A percentile compares a stretch with the other conserved stretches of the same genome.
phyloP scores from a whole-genome alignment of 2,888 invertebrate species.

The Melanostoma scalare region DNA sequence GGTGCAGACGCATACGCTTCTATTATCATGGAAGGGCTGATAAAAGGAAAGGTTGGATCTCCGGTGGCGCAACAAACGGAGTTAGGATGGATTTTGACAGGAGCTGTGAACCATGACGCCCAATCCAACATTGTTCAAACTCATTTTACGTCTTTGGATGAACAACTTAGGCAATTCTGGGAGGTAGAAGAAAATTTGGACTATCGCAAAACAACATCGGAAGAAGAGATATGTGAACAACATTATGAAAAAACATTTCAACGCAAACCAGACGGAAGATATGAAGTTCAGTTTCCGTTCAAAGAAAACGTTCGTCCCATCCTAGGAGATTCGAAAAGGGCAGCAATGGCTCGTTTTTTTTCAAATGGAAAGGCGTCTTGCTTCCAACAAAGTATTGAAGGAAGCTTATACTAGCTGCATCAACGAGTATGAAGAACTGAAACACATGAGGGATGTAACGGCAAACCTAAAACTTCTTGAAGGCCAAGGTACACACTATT shows the following conservation, averaged over 20 bases:
- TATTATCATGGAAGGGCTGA: constrained; percentile 25
- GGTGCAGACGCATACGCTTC: constrained; percentile 24
- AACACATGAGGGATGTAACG: constrained; percentile 12
- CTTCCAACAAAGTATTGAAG: background rate
- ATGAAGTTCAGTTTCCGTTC: constrained; percentile 27
- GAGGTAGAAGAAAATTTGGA: constrained; percentile 23
- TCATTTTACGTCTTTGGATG: constrained; percentile 18
- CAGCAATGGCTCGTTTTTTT: constrained; percentile 25
- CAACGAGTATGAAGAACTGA: background rate
- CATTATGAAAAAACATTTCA: constrained; percentile 6
- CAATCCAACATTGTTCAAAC: constrained; percentile 12
- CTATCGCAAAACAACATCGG: background rate
- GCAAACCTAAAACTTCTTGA: background rate
- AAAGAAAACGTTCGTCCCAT: constrained; percentile 10
- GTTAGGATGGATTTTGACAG: constrained; percentile 30
- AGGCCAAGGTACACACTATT: background rate
- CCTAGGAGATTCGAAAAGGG: constrained; percentile 14
- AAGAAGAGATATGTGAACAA: constrained; percentile 15
- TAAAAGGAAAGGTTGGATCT: background rate
- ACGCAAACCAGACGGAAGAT: constrained; percentile 12
- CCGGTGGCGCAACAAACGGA: constrained; percentile 40
- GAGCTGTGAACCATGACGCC: background rate
- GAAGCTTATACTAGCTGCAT: constrained; percentile 11
- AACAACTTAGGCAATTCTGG: constrained; percentile 25
- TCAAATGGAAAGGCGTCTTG: constrained; percentile 4